Evolutionary conservation across 2,888 invertebrate genomes (phyloP).

Genomic region (Acronicta aceris): DNA sequence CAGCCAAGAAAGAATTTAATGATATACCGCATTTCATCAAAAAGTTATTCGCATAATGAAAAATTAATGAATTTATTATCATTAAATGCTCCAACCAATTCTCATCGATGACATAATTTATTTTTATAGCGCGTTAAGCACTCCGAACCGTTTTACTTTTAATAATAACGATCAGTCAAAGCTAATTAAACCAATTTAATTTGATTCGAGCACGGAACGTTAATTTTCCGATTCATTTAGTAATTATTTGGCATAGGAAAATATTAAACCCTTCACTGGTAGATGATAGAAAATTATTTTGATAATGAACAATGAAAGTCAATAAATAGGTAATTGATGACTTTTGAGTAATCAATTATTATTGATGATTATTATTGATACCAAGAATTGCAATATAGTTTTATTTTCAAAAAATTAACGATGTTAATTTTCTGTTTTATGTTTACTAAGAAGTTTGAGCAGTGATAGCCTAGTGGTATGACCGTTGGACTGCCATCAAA

Average conservation of each 20-base stretch:
- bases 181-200: slow-evolving; percentile 64
- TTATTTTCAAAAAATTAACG: too few species aligned
- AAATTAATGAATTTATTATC: background rate
- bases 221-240: slow-evolving; percentile 70
- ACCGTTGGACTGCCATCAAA: too few species aligned
- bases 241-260: slow-evolving; percentile 59
- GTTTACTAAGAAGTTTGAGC: too few species aligned
- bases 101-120: slow-evolving; percentile 20
- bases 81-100: slow-evolving; percentile 5
- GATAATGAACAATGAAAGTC: slow-evolving; percentile 9
- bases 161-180: slow-evolving; percentile 47
- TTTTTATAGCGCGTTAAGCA: slow-evolving; percentile 40
- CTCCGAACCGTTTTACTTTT: slow-evolving; percentile 52
- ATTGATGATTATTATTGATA: too few species aligned
- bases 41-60: too few species aligned
- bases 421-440: too few species aligned
- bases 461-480: too few species aligned
- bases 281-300: slow-evolving; percentile 9
- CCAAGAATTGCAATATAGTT: too few species aligned
- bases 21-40: too few species aligned
- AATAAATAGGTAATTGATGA: background rate
- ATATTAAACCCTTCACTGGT: slow-evolving; percentile 39
- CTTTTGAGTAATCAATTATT: too few species aligned
- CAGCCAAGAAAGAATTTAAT: too few species aligned
- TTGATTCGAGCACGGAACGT: slow-evolving; percentile 52